Percentiles rank a stretch among this genome's conserved stretches.
phyloP scores from a whole-genome alignment of 1,140 invertebrate genomes.

The Cyclina sinensis region DNA sequence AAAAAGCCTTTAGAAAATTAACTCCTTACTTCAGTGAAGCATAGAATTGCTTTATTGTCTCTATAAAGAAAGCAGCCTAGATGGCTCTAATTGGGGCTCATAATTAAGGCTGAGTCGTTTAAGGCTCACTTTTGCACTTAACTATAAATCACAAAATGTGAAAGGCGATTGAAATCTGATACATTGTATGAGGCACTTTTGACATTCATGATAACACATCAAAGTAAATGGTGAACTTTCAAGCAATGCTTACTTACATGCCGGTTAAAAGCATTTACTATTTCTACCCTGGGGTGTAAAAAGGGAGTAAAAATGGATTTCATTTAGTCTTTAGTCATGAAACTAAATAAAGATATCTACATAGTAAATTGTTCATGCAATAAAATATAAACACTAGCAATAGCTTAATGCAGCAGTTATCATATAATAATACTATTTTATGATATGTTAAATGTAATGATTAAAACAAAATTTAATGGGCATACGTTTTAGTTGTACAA shows the following conservation, averaged over 20 bases:
- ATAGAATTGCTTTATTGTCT: constrained; percentile 44
- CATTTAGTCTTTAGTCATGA: no score
- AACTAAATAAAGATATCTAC: no score
- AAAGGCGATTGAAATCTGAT: not conserved
- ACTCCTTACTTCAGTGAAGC: constrained; percentile 4
- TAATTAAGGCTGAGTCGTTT: constrained; percentile 16
- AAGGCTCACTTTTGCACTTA: not conserved
- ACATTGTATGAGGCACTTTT: not conserved
- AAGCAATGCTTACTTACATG: not conserved
- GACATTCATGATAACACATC: not conserved
- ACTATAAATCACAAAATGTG: not conserved
- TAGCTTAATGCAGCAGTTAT: no score
- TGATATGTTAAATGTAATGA: no score
- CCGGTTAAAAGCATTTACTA: not conserved
- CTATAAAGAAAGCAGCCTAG: not conserved
- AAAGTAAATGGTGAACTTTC: not conserved
- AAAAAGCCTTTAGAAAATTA: not conserved
- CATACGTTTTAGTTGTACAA: no score
- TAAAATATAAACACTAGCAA: no score
- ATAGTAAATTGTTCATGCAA: no score
- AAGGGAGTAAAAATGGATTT: not conserved
- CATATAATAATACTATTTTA: no score
- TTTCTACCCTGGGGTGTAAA: not conserved
- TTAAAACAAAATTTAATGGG: no score
- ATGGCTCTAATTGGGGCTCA: constrained; percentile 19